Evolutionary conservation across 2,113 vertebrate species (phyloP), one percentile per base, ranked within the genome.

Genomic region (Sinosuthora webbiana): DNA sequence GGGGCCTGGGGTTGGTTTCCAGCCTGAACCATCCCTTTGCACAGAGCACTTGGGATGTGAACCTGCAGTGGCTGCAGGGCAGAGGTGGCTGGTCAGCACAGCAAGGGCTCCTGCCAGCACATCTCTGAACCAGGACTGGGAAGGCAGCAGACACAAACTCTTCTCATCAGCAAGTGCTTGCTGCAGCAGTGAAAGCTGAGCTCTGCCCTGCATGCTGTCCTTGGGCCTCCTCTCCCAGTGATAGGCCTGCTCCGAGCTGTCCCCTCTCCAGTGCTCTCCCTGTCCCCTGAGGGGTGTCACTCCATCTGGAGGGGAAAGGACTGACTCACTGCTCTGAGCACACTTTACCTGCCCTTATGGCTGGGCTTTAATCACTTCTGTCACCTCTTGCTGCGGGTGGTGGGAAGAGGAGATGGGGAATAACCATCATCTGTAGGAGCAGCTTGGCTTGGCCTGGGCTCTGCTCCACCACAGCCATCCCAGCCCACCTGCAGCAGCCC

Each of bases 331-430:
- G 47, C 56, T 53, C 60, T 20, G 42, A 64, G 69, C 5, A 0
- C 37, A 6, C 64, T 65, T 80, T 35, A 42, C 39, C 52, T 82
- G 81, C 74, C 65, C 13, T 75, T 44, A 7, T 0, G 25, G 64
- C 92, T 13, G 47, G 63, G n/a, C 7, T 62, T 89, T 60, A 42
- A 37, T 69, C 31, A 15, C 31, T 27, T 53, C 45, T 47, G 20
- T 53, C 4, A 0, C 64, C 55, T 73, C 37, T 21, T 2, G 2
- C n/a, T 30, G 0, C 0, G 0, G n/a, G 21, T 31, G 27, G 45
- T 5, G 4, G 65, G 60, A 31, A 35, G 19, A 28, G 35, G 37
- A 60, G 23, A 6, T 55, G 49, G 39, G 21, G 9, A 15, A 13
- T 6, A 22, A 31, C 41, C 31, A 2, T 44, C 1, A 1, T 15